Conservation (phyloP, 1,140 invertebrate species). For the Caenorhabditis briggsae region DNA sequence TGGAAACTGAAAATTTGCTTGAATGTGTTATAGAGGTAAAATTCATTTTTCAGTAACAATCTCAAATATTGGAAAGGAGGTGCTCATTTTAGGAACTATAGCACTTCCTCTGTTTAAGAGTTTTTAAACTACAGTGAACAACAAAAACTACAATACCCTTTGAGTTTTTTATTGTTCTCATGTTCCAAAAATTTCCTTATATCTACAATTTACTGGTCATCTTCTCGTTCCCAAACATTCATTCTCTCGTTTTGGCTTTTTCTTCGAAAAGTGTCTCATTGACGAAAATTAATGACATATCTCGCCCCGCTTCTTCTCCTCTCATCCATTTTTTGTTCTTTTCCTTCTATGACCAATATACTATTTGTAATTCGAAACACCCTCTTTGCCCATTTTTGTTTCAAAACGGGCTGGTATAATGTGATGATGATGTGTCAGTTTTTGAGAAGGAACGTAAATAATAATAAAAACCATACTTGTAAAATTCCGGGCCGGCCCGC, state of each 20-base stretch:
- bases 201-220: neutral
- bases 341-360: neutral
- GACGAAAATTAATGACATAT: conserved; percentile 51
- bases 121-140: too few species aligned
- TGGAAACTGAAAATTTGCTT: too few species aligned
- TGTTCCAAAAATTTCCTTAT: neutral
- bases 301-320: neutral
- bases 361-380: neutral
- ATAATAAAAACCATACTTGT: neutral
- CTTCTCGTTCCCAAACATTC: neutral
- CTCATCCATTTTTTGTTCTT: conserved; percentile 11
- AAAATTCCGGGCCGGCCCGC: too few species aligned
- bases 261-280: conserved; percentile 16
- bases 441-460: neutral
- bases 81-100: too few species aligned
- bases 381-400: neutral
- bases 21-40: too few species aligned
- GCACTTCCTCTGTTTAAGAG: too few species aligned
- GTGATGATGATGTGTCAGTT: neutral
- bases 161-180: neutral
- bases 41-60: too few species aligned
- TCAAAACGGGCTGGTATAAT: neutral
- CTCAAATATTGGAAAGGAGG: too few species aligned
- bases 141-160: too few species aligned
- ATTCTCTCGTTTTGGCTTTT: neutral